Percentiles rank a stretch among this genome's conserved stretches.
Conservation (phyloP, 1,140 invertebrate species). For the Scylla paramamosain region DNA sequence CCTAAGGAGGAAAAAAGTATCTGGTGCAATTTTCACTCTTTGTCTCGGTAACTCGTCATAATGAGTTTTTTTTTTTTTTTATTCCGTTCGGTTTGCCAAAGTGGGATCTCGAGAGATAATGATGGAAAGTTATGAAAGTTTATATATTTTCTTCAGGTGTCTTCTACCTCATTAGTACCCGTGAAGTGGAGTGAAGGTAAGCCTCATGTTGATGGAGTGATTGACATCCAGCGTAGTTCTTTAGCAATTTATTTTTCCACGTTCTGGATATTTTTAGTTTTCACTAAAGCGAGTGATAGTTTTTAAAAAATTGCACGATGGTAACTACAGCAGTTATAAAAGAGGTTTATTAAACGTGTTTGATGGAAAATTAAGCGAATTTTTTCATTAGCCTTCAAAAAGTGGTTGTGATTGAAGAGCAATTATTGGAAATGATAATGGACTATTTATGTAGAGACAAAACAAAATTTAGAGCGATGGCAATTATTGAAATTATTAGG, state of each 20-base stretch:
- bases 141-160: not conserved
- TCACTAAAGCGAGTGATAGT: no score
- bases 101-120: not conserved
- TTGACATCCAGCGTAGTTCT: no score
- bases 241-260: no score
- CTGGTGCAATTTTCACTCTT: not conserved
- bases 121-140: not conserved
- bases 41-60: not conserved
- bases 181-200: no score
- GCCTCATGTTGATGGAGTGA: no score
- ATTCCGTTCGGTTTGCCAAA: not conserved
- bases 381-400: not conserved
- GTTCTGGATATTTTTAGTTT: no score
- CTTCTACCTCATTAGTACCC: not conserved
- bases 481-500: not conserved
- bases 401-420: not conserved
- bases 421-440: constrained; percentile 22
- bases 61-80: not conserved
- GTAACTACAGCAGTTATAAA: not conserved
- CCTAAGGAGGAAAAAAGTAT: not conserved
- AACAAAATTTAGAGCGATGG: not conserved
- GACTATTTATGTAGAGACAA: not conserved
- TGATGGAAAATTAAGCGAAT: not conserved
- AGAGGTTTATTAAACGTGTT: constrained; percentile 4
- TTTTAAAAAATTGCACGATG: no score